These are phyloP conservation scores for Micoletzkya japonica DNA, from an alignment of 2,888 invertebrate species.

Conservation along the genomic window DNA sequence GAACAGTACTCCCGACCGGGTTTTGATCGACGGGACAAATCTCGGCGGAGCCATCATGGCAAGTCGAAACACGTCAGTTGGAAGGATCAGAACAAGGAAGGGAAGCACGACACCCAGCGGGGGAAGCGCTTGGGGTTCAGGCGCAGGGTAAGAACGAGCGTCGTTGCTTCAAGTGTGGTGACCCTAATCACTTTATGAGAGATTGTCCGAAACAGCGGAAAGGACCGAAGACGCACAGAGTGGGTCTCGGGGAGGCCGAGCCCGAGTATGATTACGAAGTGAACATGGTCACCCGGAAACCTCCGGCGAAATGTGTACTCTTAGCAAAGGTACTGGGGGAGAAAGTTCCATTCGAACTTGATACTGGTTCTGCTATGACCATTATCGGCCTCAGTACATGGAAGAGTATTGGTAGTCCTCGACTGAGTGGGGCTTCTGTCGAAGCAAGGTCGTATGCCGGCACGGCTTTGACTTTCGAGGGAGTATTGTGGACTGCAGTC, in stretches of 20 bases:
- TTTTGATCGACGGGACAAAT: too few species aligned
- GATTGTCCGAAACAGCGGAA: too few species aligned
- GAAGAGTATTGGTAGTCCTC: conserved; percentile 16
- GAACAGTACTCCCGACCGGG: too few species aligned
- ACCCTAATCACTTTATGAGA: too few species aligned
- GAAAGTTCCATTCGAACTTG: conserved; percentile 11
- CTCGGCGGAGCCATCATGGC: too few species aligned
- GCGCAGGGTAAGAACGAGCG: too few species aligned
- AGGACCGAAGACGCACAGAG: too few species aligned
- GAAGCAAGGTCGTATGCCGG: conserved; percentile 13
- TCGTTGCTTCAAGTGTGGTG: too few species aligned
- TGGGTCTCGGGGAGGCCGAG: too few species aligned
- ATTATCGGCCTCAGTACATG: conserved; percentile 15
- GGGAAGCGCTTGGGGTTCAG: too few species aligned
- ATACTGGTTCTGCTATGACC: conserved; percentile 17
- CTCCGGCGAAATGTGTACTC: not conserved
- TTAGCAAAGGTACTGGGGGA: not conserved
- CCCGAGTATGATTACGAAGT: too few species aligned
- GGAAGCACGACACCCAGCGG: not conserved
- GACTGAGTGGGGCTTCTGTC: not conserved
- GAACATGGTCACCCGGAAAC: too few species aligned
- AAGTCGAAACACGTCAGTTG: not conserved
- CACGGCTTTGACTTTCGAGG: conserved; percentile 12
- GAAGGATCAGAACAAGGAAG: not conserved
- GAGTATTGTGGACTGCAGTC: not conserved